Evolutionary conservation across 2,113 vertebrate genomes (phyloP), one percentile per base, ranked within the genome.

Genomic region (Hystrix brachyura): DNA sequence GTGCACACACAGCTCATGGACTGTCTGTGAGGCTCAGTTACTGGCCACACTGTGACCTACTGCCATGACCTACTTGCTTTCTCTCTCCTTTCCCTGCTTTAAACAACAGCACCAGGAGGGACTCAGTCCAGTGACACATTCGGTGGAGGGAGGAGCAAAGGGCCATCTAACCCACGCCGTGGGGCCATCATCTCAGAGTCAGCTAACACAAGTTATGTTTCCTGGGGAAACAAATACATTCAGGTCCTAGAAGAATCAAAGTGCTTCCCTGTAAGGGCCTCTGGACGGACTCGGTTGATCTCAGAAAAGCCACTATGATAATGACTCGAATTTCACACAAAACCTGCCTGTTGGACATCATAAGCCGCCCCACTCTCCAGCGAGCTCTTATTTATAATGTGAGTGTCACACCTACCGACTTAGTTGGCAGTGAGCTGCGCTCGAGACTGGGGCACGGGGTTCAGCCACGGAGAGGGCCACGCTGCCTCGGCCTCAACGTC

Each of bases 281-380:
- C 46, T 38, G 32, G 38, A 9, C 2, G 43, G 18, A 72, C 38
- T 84, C 25, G 60, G 14, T 38, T 38, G 17, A 57, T 82, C 21
- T 43, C 21, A 94, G 19, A 84, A 97, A 94, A 88, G 23, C 3
- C 86, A 21, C 46, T 74, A 87, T 80, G 38, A 43, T 11, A 7
- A 74, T 19, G 1, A 81, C 59, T 65, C 51, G 46, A 53, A 82
- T 94, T 82, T 82, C 46, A 43, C 38, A 46, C 72, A 74, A 92
- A 53, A 59, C 1, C 19, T 69, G 1, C n/a, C 57, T 78, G 4
- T 82, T 3, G 25, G 91, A 86, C 94, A 74, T 7, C 38, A 10
- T 27, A 92, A 95, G 71, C 19, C 23, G 25, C 53, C 43, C 67
- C 3, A 53, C 17, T 25, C 53, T 34, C 46, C 86, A 12, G 38